Base-by-base conservation (phyloP, 1,140 invertebrate species). In the Cepaea nemoralis region DNA sequence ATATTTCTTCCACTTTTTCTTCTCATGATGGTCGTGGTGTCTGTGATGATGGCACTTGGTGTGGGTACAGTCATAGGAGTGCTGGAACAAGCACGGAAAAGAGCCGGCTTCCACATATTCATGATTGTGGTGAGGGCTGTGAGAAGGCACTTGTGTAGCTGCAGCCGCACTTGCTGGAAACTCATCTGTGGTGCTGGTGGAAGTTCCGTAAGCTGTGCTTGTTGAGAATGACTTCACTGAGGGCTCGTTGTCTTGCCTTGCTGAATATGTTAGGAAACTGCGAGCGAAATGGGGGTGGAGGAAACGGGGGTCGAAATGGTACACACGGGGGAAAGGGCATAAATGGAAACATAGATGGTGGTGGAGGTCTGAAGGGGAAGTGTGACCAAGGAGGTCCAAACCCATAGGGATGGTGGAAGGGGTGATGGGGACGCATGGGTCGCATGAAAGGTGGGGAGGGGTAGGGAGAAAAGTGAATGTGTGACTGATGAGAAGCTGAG, bases 1-100 rank as follows among this genome's bases (percentile, higher is more conserved):
- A 55, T 80, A 80, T 55, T 80, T 80, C 35, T 80, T 80, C 78
- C 78, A 80, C 27, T 80, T 80, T 14, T 24, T 67, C 27, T 79
- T 69, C 24, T 19, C 37, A 33, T 67, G 77, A 35, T 79, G 59
- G 10, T 45, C 16, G n/a, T 39, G 74, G 48, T 77, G 35, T 33
- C 33, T 33, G 22, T 48, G 33, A 42, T 45, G 59, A 22, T 35
- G 37, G 31, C 19, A 31, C 33, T 8, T 50, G 40, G 48, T 2
- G 22, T 50, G 45, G 1, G 1, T 45, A 31, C 55, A 33, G 31
- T 45, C 19, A 50, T 50, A 31, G 3, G 24, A 12, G 10, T 6
- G 24, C 48, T 50, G 73, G 2, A 35, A 31, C 1, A 19, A 48
- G 10, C 31, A 37, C 19, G 42, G 55, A 12, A 69, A 22, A 1